Percentiles rank a stretch among this genome's conserved stretches.
Evolutionary conservation across 2,888 invertebrate species (phyloP).

Genomic region (Drosophila flavopinicola): DNA sequence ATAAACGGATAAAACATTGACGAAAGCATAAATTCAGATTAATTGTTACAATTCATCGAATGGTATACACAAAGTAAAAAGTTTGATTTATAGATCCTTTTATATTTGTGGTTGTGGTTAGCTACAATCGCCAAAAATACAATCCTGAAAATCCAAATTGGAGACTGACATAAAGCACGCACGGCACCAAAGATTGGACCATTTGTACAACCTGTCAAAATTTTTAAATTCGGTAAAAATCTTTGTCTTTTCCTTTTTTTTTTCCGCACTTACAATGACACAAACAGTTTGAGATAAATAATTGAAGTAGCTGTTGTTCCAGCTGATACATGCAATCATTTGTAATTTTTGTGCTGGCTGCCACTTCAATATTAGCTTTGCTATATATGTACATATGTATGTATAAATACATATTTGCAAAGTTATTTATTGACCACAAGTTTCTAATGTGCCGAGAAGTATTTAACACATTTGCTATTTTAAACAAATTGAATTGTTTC

Average conservation of each 20-base stretch:
- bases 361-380: no score
- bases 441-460: not conserved
- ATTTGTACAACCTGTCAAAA: constrained; percentile 24
- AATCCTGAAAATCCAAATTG: constrained; percentile 20
- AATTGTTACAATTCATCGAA: not conserved
- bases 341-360: constrained; percentile 26
- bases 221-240: no score
- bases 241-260: not conserved
- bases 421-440: no score
- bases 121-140: constrained; percentile 21
- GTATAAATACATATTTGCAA: no score
- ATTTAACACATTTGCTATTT: constrained; percentile 8
- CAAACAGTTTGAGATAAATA: not conserved
- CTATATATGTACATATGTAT: no score
- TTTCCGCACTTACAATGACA: not conserved
- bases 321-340: constrained; percentile 31
- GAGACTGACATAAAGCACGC: constrained; percentile 16
- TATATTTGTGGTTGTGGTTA: no score
- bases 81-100: constrained; percentile 37
- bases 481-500: not conserved
- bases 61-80: constrained; percentile 14
- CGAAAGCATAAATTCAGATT: not conserved
- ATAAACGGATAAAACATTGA: no score
- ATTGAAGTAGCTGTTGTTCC: constrained; percentile 5
- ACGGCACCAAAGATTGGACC: constrained; percentile 16